Conservation (phyloP, 1,140 invertebrate genomes). For the Nylanderia fulva region DNA sequence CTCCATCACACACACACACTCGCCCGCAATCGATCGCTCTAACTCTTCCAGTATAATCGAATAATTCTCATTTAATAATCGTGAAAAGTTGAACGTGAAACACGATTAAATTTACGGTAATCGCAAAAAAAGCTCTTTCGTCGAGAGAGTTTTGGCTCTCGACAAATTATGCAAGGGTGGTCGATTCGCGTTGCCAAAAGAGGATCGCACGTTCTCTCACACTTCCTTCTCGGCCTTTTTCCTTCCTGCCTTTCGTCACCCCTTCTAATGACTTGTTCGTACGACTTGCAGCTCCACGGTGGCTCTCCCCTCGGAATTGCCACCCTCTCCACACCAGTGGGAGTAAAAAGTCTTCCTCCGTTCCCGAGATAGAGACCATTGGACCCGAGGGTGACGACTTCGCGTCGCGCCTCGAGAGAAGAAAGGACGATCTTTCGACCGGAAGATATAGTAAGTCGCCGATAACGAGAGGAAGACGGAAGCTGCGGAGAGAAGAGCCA, state of each 20-base stretch:
- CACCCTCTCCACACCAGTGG: conserved; percentile 99
- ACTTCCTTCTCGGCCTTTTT: neutral
- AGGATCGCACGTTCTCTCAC: conserved; percentile 18
- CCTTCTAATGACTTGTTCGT: conserved; percentile 70
- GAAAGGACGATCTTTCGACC: conserved; percentile 53
- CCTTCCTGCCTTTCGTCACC: neutral
- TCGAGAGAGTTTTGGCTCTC: neutral
- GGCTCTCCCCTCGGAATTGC: conserved; percentile 98
- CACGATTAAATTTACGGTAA: neutral
- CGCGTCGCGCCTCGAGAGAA: conserved; percentile 57
- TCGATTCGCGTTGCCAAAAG: conserved; percentile 37
- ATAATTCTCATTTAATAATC: neutral
- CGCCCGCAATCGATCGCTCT: conserved; percentile 38
- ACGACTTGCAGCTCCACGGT: conserved; percentile 95
- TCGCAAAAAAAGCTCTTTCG: conserved; percentile 3
- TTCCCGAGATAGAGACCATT: conserved; percentile 55
- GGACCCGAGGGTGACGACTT: conserved; percentile 34
- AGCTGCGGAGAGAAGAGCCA: conserved; percentile 78
- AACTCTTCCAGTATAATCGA: neutral
- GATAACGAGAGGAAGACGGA: conserved; percentile 32
- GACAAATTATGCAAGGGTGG: neutral
- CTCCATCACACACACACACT: neutral
- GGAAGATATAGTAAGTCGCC: conserved; percentile 61
- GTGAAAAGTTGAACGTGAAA: neutral
- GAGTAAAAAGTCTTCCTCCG: conserved; percentile 88